A percentile compares a stretch with the other conserved stretches of the same genome.
These are phyloP conservation scores for Heliocidaris erythrogramma DNA, from an alignment of 35 echinoderm and acorn worm species.

Conservation along the genomic window DNA sequence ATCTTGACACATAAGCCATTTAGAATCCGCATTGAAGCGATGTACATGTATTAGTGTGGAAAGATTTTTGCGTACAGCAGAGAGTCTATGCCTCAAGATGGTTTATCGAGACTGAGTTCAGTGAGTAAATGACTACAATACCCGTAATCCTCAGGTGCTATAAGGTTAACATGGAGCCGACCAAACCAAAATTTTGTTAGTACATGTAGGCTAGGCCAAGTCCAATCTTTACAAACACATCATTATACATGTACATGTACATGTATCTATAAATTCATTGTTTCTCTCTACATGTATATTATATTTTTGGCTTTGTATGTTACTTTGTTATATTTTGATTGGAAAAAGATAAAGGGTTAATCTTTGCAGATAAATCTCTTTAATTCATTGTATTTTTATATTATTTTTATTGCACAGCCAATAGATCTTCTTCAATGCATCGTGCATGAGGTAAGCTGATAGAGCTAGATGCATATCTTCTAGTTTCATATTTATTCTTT, in stretches of 20 bases:
- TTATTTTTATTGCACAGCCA: conserved; percentile 48
- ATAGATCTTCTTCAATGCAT: conserved; percentile 89
- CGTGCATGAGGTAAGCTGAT: conserved; percentile 77
- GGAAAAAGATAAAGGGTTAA: neutral
- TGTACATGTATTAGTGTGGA: too few species aligned
- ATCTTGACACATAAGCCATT: too few species aligned
- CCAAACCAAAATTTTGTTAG: too few species aligned
- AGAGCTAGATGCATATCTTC: neutral
- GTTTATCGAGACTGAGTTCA: too few species aligned
- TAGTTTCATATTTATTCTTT: neutral
- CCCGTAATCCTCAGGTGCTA: too few species aligned
- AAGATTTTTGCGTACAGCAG: too few species aligned
- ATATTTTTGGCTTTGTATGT: neutral
- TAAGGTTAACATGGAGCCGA: too few species aligned
- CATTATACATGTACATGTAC: neutral
- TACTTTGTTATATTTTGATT: neutral
- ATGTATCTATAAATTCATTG: neutral
- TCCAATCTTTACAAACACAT: neutral
- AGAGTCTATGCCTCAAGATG: too few species aligned
- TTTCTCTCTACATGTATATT: neutral
- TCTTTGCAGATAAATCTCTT: neutral
- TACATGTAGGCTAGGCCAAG: neutral
- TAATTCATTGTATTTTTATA: conserved; percentile 23
- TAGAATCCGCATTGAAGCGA: too few species aligned
- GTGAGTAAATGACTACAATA: too few species aligned